Base-by-base conservation (phyloP, 2,888 invertebrate genomes). In the Galerucella nymphaeae region DNA sequence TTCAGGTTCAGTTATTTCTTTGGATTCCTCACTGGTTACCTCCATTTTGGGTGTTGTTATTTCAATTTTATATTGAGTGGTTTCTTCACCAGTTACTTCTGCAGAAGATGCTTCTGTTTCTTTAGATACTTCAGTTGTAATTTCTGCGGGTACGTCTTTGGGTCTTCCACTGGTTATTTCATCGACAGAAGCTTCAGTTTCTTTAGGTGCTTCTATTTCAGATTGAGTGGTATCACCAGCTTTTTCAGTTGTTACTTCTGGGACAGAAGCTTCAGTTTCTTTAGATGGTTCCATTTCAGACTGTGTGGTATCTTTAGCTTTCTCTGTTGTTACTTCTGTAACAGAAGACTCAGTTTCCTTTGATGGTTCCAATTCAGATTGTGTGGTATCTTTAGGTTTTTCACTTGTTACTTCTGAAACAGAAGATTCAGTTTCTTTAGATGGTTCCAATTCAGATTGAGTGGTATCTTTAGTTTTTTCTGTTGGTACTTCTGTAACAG, bases 311-410 rank as follows among this genome's bases (percentile, higher is more conserved):
- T 30, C 23, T 5, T 30, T 30, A 30, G 23, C 23, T 30, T 5
- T 30, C 5, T 30, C 62, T 11, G 62, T 30, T 30, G n/a, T 23
- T 59, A 53, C 53, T 65, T 9, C 23, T 69, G 53, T 73, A 78
- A 76, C 13, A n/a, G 58, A 1, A 69, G 42, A 61, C 53, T 61
- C 64, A 13, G 71, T 73, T 69, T 57, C 66, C 64, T 77, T 68
- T 48, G 69, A 57, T 63, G 57, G 13, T 63, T 69, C 69, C 42
- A 59, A 59, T 71, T 68, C 38, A 57, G 62, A 48, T n/a, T 55
- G 55, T 66, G 70, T 64, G 50, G 59, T 61, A 38, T 64, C n/a
- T 23, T 48, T 30, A 38, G 62, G 41, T n/a, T n/a, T 55, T 66
- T 75, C 74, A 30, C 61, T 59, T 59, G 41, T 45, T 41, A n/a